Conservation (phyloP, 2,888 invertebrate genomes). For the Ephialtes manifestator region DNA sequence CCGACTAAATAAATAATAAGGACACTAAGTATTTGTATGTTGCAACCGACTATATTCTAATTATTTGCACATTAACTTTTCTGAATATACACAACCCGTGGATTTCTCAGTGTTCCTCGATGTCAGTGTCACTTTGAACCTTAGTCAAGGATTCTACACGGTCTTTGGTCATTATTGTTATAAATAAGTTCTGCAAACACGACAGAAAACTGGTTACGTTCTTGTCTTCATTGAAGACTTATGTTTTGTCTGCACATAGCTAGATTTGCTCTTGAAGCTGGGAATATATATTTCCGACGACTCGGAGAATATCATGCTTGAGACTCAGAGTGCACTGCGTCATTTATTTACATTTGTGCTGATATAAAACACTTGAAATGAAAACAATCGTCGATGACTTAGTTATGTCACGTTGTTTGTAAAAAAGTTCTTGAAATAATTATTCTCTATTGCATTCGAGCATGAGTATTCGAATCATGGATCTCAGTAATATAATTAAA, state of each 20-base stretch:
- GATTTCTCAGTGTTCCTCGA: slow-evolving; percentile 11
- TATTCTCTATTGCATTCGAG: background rate
- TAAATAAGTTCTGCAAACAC: slow-evolving; percentile 68
- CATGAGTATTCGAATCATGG: background rate
- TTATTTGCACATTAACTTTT: too few relatives aligned
- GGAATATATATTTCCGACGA: background rate
- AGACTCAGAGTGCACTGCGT: too few relatives aligned
- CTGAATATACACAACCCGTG: background rate
- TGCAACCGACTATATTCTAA: too few relatives aligned
- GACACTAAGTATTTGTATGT: too few relatives aligned
- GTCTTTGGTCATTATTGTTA: slow-evolving; percentile 54
- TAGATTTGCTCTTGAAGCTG: background rate
- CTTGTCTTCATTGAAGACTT: slow-evolving; percentile 19
- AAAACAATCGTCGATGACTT: background rate
- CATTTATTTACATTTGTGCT: too few relatives aligned
- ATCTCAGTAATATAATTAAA: background rate
- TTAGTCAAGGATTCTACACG: slow-evolving; percentile 70
- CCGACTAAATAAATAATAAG: too few relatives aligned
- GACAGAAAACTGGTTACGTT: slow-evolving; percentile 30
- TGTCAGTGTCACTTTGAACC: slow-evolving; percentile 59
- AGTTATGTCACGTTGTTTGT: background rate
- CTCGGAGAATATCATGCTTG: too few relatives aligned
- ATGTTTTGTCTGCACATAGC: too few relatives aligned
- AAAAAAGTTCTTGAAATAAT: background rate
- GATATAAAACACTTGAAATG: background rate